Base-by-base conservation (phyloP, 2,888 invertebrate species). In the Coleophora deauratella region DNA sequence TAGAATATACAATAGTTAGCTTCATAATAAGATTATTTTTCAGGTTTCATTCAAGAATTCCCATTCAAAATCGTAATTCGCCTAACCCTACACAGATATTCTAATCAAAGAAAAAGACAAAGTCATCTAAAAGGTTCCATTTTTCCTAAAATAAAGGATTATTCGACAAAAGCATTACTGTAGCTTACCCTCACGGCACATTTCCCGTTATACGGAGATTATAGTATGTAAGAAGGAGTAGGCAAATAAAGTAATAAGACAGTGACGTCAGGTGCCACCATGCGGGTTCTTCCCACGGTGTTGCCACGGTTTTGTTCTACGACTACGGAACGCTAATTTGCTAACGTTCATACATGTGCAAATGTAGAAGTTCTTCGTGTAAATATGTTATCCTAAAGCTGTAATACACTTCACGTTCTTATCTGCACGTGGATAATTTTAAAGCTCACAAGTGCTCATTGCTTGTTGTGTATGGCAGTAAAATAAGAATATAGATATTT, bases 211-310 rank as follows among this genome's bases (percentile, higher is more conserved):
- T 66, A 68, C 55, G 56, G 50, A 63, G 61, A 60, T 62, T 62
- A 59, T 54, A 50, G 51, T 56, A 51, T 49, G 55, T 59, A 55
- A 62, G 55, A 51, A 54, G 48, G 52, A 54, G 63, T 65, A 64
- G 64, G 66, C 63, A 71, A 74, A 75, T 72, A 72, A 69, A 67
- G 64, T 70, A 63, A 67, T 58, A 62, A 58, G 55, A 49, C 45
- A 49, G 47, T 33, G 44, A 54, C 58, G 62, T 66, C 78, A 81
- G 77, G 75, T 81, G 82, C 42, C 57, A 52, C 50, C 43, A 46
- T 48, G 49, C 49, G 52, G 49, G 54, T 53, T 43, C 55, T 72
- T 81, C 81, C 70, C 80, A 76, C 78, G 70, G 68, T 21, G 58
- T 53, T 64, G 59, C 54, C 59, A 49, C 62, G 55, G 57, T 59